These are phyloP conservation scores for Drosophila planitibia DNA, from an alignment of 2,888 invertebrate species.

Conservation along the genomic window DNA sequence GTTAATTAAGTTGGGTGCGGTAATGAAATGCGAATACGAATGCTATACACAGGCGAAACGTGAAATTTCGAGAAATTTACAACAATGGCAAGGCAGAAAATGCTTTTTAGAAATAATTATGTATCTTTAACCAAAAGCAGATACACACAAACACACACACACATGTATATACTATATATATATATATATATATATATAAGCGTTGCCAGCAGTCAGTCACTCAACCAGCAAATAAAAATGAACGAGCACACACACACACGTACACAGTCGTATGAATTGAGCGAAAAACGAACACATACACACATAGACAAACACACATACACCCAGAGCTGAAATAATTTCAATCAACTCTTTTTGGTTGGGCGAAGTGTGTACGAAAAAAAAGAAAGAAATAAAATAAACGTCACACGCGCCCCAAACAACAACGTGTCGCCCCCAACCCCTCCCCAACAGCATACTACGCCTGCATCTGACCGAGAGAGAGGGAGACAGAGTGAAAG, in stretches of 20 bases:
- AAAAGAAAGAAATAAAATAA: slow-evolving; percentile 57
- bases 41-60: slow-evolving; percentile 50
- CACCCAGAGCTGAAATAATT: slow-evolving; percentile 69
- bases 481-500: slow-evolving; percentile 29
- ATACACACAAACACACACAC: slow-evolving; percentile 49
- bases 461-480: slow-evolving; percentile 29
- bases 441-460: slow-evolving; percentile 25
- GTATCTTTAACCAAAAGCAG: slow-evolving; percentile 81
- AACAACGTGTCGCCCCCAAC: slow-evolving; percentile 47
- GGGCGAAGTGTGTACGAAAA: slow-evolving; percentile 38
- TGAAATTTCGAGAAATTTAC: slow-evolving; percentile 82
- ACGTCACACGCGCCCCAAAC: slow-evolving; percentile 74
- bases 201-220: slow-evolving; percentile 56
- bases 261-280: slow-evolving; percentile 34
- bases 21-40: slow-evolving; percentile 44
- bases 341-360: slow-evolving; percentile 78
- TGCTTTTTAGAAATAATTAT: slow-evolving; percentile 84
- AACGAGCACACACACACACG: slow-evolving; percentile 43
- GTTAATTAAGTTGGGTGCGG: slow-evolving; percentile 48
- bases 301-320: slow-evolving; percentile 22
- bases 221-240: slow-evolving; percentile 65
- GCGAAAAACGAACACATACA: slow-evolving; percentile 45
- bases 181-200: not conserved
- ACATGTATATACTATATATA: not conserved
- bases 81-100: slow-evolving; percentile 84